A percentile compares a stretch with the other conserved stretches of the same genome.
Evolutionary conservation across 2,113 vertebrate genomes (phyloP).

Genomic region (Eublepharis macularius): DNA sequence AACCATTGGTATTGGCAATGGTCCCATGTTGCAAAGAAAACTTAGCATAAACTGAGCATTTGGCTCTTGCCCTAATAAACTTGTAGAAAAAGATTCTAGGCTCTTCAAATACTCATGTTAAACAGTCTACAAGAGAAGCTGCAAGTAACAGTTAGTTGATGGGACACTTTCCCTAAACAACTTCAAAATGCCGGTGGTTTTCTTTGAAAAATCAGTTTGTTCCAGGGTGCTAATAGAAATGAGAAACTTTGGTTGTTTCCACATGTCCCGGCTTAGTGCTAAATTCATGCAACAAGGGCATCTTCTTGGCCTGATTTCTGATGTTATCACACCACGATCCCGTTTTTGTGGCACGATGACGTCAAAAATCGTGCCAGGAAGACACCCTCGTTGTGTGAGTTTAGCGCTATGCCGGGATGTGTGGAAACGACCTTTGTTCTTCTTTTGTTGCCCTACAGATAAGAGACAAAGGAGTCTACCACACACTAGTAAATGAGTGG

Average conservation of each 20-base stretch:
- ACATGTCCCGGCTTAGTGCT: no score
- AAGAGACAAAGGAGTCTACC: background rate
- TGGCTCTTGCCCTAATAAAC: conserved; percentile 6
- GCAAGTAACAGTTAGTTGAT: background rate
- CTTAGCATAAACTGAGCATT: background rate
- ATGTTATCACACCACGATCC: no score
- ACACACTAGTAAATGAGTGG: background rate
- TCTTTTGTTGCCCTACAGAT: no score
- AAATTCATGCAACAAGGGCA: no score
- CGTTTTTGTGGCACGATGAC: no score
- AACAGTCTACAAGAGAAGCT: background rate
- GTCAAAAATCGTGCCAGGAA: no score
- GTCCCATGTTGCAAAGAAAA: background rate
- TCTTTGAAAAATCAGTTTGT: background rate
- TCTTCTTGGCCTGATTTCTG: no score
- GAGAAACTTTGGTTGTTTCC: no score
- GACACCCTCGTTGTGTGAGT: no score
- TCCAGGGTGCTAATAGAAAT: background rate
- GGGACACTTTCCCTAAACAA: background rate
- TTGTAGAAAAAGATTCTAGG: background rate
- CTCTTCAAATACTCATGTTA: background rate
- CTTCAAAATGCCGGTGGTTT: background rate
- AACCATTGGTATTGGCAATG: background rate
- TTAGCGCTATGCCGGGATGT: no score
- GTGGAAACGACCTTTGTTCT: no score